Evolutionary conservation across 2,797 vertebrate genomes (phyloP).

Genomic region (Odontamblyopus lacepedii): DNA sequence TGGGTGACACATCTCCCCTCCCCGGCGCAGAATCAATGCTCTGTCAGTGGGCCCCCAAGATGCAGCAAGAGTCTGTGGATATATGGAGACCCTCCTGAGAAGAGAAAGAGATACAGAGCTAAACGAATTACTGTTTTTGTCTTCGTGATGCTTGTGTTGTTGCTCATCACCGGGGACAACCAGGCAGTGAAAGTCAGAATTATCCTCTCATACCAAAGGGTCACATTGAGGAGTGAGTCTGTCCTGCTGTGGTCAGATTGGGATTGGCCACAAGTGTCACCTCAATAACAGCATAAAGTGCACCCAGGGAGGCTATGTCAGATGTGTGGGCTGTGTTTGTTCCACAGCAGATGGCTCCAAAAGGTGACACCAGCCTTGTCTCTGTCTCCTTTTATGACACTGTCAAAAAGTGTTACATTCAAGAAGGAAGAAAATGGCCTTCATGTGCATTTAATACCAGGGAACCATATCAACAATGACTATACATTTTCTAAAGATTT

Average conservation of each 20-base stretch:
- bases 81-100: slow-evolving; percentile 25
- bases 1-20: slow-evolving; percentile 68
- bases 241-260: slow-evolving; percentile 44
- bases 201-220: slow-evolving; percentile 43
- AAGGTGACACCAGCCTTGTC: slow-evolving; percentile 66
- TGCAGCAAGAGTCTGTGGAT: slow-evolving; percentile 35
- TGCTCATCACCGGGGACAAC: slow-evolving; percentile 41
- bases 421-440: slow-evolving; percentile 10
- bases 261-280: slow-evolving; percentile 48
- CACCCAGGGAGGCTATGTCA: slow-evolving; percentile 22
- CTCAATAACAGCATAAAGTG: slow-evolving; percentile 26
- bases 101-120: slow-evolving; percentile 15
- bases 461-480: not conserved
- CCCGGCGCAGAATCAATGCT: slow-evolving; percentile 62
- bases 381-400: slow-evolving; percentile 53
- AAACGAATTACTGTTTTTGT: slow-evolving; percentile 37
- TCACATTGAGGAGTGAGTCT: slow-evolving; percentile 62
- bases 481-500: too few species aligned
- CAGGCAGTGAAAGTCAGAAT: slow-evolving; percentile 42
- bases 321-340: slow-evolving; percentile 31
- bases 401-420: slow-evolving; percentile 27
- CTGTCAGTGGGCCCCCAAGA: slow-evolving; percentile 53
- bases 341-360: slow-evolving; percentile 61
- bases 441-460: not conserved
- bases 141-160: slow-evolving; percentile 43